Evolutionary conservation across 2,797 vertebrate species (phyloP), one percentile per base, ranked within the genome.

Genomic region (Serranus cabrilla): DNA sequence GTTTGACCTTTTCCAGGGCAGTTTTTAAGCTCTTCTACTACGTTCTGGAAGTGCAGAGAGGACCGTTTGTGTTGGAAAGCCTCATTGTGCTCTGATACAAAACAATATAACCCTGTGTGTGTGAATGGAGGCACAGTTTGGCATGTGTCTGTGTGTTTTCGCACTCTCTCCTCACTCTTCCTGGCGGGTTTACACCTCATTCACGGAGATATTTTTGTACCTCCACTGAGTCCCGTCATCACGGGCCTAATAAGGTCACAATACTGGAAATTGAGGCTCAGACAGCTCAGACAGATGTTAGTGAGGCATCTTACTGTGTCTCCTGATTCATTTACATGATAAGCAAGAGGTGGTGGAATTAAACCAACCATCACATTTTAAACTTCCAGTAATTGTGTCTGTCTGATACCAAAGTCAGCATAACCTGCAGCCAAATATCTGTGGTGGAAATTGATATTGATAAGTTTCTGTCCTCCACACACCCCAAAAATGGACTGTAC

Each of bases 51-150:
- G 76, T 83, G 66, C 14, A 40, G 71, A 74, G 58, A 59, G 56
- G 51, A 51, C 10, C 74, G 58, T 87, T 90, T 89, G 87, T 85
- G 60, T 50, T 21, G 69, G 65, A 80, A 75, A 78, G 85, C 77
- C 49, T 25, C 87, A 90, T 84, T 91, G 89, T 87, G 75, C 71
- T 61, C 59, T 31, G 67, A 77, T 55, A 66, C 58, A 56, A 63
- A 67, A 91, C 83, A 91, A 91, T 83, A 67, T 11, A 34, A 74
- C 67, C 60, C 80, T 74, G 79, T 85, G 84, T 69, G 74, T 23
- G 46, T 87, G 86, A 91, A 87, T 79, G 77, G 74, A 76, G 78
- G 67, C 79, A 63, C 78, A 74, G 79, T 89, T 72, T 78, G 71
- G 63, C 81, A 70, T 69, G 71, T 79, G 81, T 59, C 71, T 75